Percentiles rank a stretch among this genome's conserved stretches.
These are phyloP conservation scores for Apotomis turbidana DNA, from an alignment of 2,888 invertebrate genomes.

Conservation along the genomic window DNA sequence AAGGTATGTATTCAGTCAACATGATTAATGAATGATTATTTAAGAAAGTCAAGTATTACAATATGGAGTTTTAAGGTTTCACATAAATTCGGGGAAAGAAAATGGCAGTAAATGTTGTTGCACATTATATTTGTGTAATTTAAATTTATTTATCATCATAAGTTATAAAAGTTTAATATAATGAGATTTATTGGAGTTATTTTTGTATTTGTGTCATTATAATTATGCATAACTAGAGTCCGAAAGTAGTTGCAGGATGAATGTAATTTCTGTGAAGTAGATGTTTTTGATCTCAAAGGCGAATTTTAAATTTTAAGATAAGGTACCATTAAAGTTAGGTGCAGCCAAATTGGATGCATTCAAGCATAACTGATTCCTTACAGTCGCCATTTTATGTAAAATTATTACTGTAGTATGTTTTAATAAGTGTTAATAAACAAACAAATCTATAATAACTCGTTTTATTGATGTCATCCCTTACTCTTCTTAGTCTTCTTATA, in stretches of 20 bases:
- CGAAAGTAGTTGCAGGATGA: conserved; percentile 45
- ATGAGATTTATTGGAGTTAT: conserved; percentile 77
- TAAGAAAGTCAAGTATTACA: neutral
- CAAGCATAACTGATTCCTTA: conserved; percentile 48
- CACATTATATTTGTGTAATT: conserved; percentile 29
- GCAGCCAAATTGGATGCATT: conserved; percentile 60
- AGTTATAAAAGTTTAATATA: conserved; percentile 65
- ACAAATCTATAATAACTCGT: conserved; percentile 27
- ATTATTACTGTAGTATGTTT: conserved; percentile 74
- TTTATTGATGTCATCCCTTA: neutral
- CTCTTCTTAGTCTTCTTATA: no score
- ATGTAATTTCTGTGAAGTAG: conserved; percentile 45
- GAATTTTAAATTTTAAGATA: conserved; percentile 44
- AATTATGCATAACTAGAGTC: conserved; percentile 43
- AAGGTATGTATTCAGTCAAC: neutral
- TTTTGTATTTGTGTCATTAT: conserved; percentile 68
- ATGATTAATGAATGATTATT: neutral
- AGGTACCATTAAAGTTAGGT: conserved; percentile 50
- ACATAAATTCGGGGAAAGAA: neutral
- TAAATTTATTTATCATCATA: conserved; percentile 50
- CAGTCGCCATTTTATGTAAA: conserved; percentile 74
- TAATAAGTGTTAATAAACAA: conserved; percentile 79
- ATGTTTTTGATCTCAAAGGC: conserved; percentile 48
- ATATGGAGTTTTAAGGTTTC: neutral
- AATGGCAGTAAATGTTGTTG: conserved; percentile 21